Percentiles rank a stretch among this genome's conserved stretches.
Conservation (phyloP, 2,888 invertebrate genomes). For the Xanthorhoe designata region DNA sequence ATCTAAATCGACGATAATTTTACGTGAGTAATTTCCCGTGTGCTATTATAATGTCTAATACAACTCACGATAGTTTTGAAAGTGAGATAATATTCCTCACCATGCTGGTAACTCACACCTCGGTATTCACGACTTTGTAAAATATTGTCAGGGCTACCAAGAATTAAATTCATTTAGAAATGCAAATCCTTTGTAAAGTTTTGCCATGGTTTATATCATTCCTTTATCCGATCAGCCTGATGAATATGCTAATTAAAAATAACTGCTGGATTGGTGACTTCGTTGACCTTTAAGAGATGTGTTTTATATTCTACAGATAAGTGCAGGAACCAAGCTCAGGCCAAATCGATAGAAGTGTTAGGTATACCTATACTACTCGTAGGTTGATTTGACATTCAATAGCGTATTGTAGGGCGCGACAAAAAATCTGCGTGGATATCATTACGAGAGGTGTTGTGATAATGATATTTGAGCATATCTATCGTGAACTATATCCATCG, state of each 20-base stretch:
- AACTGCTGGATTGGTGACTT: constrained; percentile 12
- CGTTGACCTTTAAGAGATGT: not conserved
- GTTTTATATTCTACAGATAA: not conserved
- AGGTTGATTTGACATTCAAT: not conserved
- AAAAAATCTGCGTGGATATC: not conserved
- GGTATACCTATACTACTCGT: no score
- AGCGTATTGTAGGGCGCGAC: not conserved
- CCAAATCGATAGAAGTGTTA: not conserved
- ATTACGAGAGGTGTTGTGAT: not conserved
- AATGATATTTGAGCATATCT: not conserved
- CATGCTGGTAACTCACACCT: not conserved
- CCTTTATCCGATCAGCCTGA: constrained; percentile 47
- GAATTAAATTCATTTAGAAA: constrained; percentile 10
- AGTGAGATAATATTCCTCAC: not conserved
- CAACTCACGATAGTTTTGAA: no score
- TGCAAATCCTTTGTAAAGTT: constrained; percentile 33
- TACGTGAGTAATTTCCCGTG: no score
- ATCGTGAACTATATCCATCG: no score
- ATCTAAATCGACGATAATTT: no score
- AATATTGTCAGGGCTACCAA: not conserved
- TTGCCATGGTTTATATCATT: constrained; percentile 49
- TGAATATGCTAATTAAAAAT: constrained; percentile 50
- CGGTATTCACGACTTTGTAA: not conserved
- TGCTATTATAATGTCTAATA: no score
- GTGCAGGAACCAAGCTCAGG: not conserved